Evolutionary conservation across 2,888 invertebrate genomes (phyloP).

Genomic region (Sialis fuliginosa): DNA sequence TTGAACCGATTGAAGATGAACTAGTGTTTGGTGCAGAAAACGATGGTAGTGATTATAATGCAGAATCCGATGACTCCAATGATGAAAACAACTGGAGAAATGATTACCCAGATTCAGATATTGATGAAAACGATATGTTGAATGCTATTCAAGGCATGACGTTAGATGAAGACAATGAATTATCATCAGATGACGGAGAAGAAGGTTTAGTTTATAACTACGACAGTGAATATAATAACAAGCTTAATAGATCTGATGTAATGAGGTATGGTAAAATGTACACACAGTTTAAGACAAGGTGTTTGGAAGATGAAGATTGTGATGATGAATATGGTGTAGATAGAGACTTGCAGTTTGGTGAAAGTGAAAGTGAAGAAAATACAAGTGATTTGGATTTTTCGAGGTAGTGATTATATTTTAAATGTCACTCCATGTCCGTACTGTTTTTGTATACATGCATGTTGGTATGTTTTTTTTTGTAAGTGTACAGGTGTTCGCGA

Average conservation of each 20-base stretch:
- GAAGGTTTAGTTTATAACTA: constrained; percentile 25
- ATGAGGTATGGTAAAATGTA: constrained; percentile 44
- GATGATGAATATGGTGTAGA: constrained; percentile 9
- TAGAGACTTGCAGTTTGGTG: not conserved
- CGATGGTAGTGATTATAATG: constrained; percentile 23
- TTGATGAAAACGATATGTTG: constrained; percentile 42
- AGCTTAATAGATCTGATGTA: constrained; percentile 31
- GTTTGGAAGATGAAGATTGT: constrained; percentile 16
- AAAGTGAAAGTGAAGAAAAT: not conserved
- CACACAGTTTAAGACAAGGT: constrained; percentile 43
- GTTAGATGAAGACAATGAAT: constrained; percentile 15
- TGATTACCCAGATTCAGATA: constrained; percentile 48
- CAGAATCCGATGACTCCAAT: constrained; percentile 55
- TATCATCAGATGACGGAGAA: constrained; percentile 23
- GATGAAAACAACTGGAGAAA: constrained; percentile 61
- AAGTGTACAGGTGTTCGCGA: no score
- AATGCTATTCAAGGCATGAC: constrained; percentile 29
- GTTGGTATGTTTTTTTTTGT: no score
- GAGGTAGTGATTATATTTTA: no score
- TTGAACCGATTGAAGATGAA: constrained; percentile 25
- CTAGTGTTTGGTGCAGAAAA: constrained; percentile 18
- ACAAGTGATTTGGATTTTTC: no score
- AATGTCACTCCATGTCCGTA: no score
- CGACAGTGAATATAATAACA: constrained; percentile 24
- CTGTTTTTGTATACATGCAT: no score